Conservation (phyloP, 2,113 vertebrate species). For the Pelecanoides urinatrix region DNA sequence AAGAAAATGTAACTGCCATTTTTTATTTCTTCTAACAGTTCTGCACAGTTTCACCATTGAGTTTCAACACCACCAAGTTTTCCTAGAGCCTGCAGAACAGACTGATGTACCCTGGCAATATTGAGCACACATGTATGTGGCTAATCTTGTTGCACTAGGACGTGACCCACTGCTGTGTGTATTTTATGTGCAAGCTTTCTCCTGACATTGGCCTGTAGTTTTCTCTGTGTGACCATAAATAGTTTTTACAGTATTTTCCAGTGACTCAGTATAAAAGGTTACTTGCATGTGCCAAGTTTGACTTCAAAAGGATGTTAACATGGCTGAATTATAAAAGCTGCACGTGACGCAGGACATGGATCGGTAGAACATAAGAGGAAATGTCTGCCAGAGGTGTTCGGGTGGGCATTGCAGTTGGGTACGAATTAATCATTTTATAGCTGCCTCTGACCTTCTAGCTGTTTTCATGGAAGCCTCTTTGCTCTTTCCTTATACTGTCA, state of each 20-base stretch:
- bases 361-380: not conserved
- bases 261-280: not conserved
- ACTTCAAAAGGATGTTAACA: not conserved
- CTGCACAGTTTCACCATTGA: not conserved
- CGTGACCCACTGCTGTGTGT: not conserved
- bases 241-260: conserved; percentile 2
- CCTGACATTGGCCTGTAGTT: not conserved
- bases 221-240: not conserved
- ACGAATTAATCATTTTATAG: not conserved
- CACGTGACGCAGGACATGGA: not conserved
- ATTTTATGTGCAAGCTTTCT: not conserved
- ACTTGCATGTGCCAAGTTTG: not conserved
- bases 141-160: not conserved
- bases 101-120: not conserved
- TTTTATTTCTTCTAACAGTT: not conserved
- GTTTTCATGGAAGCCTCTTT: not conserved
- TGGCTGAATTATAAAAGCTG: not conserved
- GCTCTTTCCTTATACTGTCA: not conserved
- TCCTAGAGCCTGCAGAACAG: not conserved
- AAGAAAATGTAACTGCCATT: not conserved
- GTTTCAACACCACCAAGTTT: not conserved
- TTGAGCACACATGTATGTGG: not conserved
- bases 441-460: not conserved
- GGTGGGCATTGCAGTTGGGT: not conserved
- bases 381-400: not conserved